These are phyloP conservation scores for Drosophila percnosoma DNA, from an alignment of 2,888 invertebrate species.

Conservation along the genomic window DNA sequence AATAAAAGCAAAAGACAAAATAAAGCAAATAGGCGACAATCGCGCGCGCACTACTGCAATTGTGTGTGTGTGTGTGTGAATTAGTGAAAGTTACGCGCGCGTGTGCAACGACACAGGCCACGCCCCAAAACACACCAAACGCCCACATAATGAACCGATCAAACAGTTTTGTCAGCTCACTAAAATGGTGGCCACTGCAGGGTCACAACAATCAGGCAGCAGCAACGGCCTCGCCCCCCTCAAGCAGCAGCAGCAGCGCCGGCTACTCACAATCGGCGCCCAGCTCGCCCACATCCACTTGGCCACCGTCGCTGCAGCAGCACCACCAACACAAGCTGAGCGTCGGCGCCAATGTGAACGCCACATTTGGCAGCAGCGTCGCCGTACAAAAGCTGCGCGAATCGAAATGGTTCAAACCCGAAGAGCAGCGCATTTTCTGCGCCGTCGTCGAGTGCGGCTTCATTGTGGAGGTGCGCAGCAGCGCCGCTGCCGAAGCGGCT, in stretches of 20 bases:
- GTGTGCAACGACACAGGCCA: conserved; percentile 41
- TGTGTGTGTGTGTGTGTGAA: conserved; percentile 47
- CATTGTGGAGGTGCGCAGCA: conserved; percentile 88
- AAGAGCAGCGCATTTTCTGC: conserved; percentile 89
- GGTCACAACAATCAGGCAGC: conserved; percentile 75
- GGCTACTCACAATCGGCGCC: conserved; percentile 72
- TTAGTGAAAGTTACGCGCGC: conserved; percentile 65
- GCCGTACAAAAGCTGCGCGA: conserved; percentile 90
- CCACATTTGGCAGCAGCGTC: conserved; percentile 85
- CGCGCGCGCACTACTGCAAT: conserved; percentile 48
- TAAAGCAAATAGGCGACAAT: conserved; percentile 4
- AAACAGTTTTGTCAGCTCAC: conserved; percentile 84
- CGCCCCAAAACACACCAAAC: conserved; percentile 30
- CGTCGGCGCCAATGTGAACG: conserved; percentile 52
- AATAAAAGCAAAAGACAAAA: conserved; percentile 16
- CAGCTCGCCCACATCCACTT: conserved; percentile 69
- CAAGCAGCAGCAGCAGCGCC: conserved; percentile 40
- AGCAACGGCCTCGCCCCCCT: conserved; percentile 22
- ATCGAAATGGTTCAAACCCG: conserved; percentile 91
- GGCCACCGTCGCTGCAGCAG: conserved; percentile 64
- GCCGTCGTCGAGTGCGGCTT: conserved; percentile 90
- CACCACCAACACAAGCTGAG: conserved; percentile 49
- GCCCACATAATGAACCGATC: conserved; percentile 82
- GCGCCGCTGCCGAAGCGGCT: conserved; percentile 80
- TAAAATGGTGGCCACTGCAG: conserved; percentile 85